Conservation (phyloP, 2,113 vertebrate species). For the Zapornia atra region DNA sequence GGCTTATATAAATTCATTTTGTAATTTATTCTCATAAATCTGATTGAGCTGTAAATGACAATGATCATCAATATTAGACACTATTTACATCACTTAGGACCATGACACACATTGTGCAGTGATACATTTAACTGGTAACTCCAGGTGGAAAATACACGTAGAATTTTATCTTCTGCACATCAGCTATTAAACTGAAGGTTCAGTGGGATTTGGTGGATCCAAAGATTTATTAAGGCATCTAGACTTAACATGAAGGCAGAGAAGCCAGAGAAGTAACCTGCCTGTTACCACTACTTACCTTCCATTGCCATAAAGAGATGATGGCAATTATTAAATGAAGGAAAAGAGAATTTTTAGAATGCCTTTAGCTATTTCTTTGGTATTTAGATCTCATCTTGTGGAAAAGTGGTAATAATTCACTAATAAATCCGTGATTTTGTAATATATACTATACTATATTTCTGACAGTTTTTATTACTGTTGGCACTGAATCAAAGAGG, state of each 20-base stretch:
- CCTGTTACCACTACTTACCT: not conserved
- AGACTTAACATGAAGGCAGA: not conserved
- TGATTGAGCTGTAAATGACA: not conserved
- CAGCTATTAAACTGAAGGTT: not conserved
- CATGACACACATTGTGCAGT: rapidly evolving
- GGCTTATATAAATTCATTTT: not conserved
- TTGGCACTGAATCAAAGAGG: not conserved
- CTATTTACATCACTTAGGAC: not conserved
- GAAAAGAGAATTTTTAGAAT: not conserved
- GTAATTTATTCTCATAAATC: not conserved
- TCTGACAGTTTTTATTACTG: not conserved
- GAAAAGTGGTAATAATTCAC: not conserved
- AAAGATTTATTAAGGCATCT: not conserved
- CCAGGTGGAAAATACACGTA: not conserved
- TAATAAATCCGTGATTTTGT: not conserved
- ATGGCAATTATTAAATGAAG: not conserved
- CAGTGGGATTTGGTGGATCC: not conserved
- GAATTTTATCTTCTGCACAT: not conserved
- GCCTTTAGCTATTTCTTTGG: not conserved
- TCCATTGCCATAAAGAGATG: not conserved
- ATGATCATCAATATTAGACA: not conserved
- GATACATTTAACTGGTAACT: not conserved
- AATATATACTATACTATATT: not conserved
- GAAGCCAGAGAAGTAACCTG: not conserved
- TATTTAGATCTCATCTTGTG: not conserved